Conservation (phyloP, 2,113 vertebrate genomes). For the Scortum barcoo region DNA sequence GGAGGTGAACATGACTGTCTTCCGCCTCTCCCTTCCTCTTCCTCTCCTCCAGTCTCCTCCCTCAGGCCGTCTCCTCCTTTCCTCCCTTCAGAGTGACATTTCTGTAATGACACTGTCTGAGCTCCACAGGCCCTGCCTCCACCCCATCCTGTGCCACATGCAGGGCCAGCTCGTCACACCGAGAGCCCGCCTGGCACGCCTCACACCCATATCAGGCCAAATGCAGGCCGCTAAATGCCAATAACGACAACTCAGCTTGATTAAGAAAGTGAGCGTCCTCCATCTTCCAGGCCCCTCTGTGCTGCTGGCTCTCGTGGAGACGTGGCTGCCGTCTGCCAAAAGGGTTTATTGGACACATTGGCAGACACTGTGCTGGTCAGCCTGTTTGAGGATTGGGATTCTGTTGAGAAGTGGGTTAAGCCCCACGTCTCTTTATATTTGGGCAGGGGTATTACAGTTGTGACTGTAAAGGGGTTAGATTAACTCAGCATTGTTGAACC, state of each 20-base stretch:
- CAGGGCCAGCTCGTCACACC: conserved; percentile 33
- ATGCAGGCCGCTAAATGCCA: conserved; percentile 48
- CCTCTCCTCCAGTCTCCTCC: not conserved
- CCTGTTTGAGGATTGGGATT: conserved; percentile 53
- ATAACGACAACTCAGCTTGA: conserved; percentile 41
- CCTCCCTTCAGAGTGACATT: conserved; percentile 77
- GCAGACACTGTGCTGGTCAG: conserved; percentile 49
- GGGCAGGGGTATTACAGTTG: conserved; percentile 59
- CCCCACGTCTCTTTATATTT: conserved; percentile 58
- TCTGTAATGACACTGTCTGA: conserved; percentile 71
- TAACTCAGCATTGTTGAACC: conserved; percentile 51
- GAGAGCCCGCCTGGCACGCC: conserved; percentile 28
- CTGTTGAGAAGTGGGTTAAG: conserved; percentile 72
- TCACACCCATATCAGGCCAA: conserved; percentile 52
- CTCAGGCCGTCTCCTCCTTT: conserved; percentile 40
- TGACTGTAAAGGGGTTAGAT: conserved; percentile 40
- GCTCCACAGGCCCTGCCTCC: conserved; percentile 50
- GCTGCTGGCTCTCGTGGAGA: conserved; percentile 20
- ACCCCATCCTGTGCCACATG: conserved; percentile 25
- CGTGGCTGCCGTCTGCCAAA: conserved; percentile 15
- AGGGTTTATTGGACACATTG: conserved; percentile 35
- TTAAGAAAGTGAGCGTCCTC: conserved; percentile 39
- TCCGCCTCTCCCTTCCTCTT: not conserved
- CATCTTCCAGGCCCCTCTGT: conserved; percentile 33
- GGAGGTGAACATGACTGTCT: conserved; percentile 44